phyloP scores from a whole-genome alignment of 2,888 invertebrate species.

The Beris chalybata region DNA sequence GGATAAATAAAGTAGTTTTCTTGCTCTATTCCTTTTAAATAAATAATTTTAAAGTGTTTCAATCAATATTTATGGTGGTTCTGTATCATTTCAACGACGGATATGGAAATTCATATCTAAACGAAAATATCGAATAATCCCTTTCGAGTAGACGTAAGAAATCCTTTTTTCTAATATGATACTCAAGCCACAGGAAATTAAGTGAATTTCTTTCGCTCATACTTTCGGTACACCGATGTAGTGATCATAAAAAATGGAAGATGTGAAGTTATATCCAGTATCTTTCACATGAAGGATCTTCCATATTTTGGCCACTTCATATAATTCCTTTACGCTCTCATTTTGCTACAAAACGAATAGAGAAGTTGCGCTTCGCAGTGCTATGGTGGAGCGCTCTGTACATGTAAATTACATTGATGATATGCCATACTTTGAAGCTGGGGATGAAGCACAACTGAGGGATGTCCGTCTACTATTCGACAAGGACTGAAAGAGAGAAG shows the following conservation, averaged over 20 bases:
- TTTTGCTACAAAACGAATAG: slow-evolving; percentile 8
- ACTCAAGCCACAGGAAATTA: slow-evolving; percentile 39
- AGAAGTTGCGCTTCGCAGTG: slow-evolving; percentile 4
- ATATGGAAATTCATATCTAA: slow-evolving; percentile 13
- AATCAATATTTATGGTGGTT: too few relatives aligned
- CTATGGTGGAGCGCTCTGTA: background rate
- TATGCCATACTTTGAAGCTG: slow-evolving; percentile 21
- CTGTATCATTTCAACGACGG: too few relatives aligned
- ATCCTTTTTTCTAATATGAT: slow-evolving; percentile 28
- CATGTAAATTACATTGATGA: slow-evolving; percentile 33
- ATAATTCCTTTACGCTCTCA: slow-evolving; percentile 18
- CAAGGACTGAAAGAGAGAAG: slow-evolving; percentile 31
- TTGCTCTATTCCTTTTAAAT: too few relatives aligned
- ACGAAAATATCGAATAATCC: slow-evolving; percentile 22
- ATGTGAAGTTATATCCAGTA: slow-evolving; percentile 19
- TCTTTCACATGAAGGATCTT: slow-evolving; percentile 36
- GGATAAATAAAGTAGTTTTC: too few relatives aligned
- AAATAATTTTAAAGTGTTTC: too few relatives aligned
- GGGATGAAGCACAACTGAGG: slow-evolving; percentile 5
- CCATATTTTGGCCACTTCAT: slow-evolving; percentile 30
- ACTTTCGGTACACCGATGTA: background rate
- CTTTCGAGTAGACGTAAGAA: slow-evolving; percentile 8
- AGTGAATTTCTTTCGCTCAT: slow-evolving; percentile 33
- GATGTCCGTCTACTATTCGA: background rate
- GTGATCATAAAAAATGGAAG: slow-evolving; percentile 12